Percentiles rank a stretch among this genome's conserved stretches.
phyloP scores from a whole-genome alignment of 1,140 invertebrate genomes.

The Leptinotarsa defecta region DNA sequence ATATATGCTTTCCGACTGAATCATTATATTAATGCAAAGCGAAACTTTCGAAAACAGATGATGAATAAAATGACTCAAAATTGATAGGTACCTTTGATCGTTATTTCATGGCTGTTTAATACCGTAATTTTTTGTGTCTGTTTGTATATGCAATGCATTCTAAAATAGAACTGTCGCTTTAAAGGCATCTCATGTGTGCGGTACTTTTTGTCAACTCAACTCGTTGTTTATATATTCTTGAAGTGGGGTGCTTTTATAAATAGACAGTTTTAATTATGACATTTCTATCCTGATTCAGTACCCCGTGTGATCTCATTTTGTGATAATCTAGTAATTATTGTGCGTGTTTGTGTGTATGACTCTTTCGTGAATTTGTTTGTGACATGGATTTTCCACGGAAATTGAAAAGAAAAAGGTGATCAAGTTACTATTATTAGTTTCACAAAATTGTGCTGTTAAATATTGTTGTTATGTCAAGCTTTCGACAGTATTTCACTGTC shows the following conservation, averaged over 20 bases:
- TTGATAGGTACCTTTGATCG: background rate
- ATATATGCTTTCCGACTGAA: too few relatives aligned
- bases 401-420: conserved; percentile 10
- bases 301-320: conserved; percentile 16
- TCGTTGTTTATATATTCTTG: conserved; percentile 11
- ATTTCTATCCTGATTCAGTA: conserved; percentile 16
- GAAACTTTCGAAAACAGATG: too few relatives aligned
- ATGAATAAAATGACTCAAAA: too few relatives aligned
- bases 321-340: background rate
- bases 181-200: conserved; percentile 21
- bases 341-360: conserved; percentile 6
- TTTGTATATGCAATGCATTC: background rate
- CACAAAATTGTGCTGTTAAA: background rate
- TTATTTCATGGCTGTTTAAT: background rate
- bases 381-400: conserved; percentile 10
- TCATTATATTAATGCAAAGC: too few relatives aligned
- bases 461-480: background rate
- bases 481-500: too few relatives aligned
- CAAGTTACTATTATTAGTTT: background rate
- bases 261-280: conserved; percentile 22
- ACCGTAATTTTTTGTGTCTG: background rate
- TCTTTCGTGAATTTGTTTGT: background rate
- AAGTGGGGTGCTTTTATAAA: conserved; percentile 22
- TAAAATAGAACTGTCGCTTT: conserved; percentile 17
- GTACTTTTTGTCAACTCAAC: conserved; percentile 18